phyloP scores from a whole-genome alignment of 2,888 invertebrate species.

The Epistrophe eligans region DNA sequence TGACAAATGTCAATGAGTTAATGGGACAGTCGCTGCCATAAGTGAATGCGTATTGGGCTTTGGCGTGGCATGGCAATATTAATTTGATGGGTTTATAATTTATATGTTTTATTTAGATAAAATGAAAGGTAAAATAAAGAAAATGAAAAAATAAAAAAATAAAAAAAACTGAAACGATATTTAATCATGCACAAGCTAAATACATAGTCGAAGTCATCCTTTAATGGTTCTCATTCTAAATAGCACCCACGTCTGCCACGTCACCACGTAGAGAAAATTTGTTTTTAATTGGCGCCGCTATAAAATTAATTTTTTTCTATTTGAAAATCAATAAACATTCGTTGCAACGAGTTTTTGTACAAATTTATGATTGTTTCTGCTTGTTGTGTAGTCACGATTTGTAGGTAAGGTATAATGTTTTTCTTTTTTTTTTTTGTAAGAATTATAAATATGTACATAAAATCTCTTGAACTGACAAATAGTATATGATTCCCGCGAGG shows the following conservation, averaged over 20 bases:
- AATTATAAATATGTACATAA: background rate
- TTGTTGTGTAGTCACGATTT: conserved; percentile 12
- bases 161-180: background rate
- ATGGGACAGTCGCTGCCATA: conserved; percentile 37
- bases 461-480: background rate
- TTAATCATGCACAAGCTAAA: background rate
- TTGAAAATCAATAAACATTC: conserved; percentile 50
- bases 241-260: conserved; percentile 5
- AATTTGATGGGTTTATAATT: conserved; percentile 59
- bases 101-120: conserved; percentile 17
- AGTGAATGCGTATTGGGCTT: background rate
- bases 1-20: conserved; percentile 63
- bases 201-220: conserved; percentile 25
- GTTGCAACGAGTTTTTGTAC: conserved; percentile 12
- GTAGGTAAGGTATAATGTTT: background rate
- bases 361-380: conserved; percentile 45
- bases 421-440: background rate
- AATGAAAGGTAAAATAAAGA: background rate
- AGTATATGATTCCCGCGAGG: background rate
- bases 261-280: conserved; percentile 33
- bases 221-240: conserved; percentile 5
- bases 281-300: conserved; percentile 65
- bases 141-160: too few relatives aligned
- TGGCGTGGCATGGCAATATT: background rate
- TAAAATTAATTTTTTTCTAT: conserved; percentile 46